These are phyloP conservation scores for Tichodroma muraria DNA, from an alignment of 2,113 vertebrate species.

Conservation along the genomic window DNA sequence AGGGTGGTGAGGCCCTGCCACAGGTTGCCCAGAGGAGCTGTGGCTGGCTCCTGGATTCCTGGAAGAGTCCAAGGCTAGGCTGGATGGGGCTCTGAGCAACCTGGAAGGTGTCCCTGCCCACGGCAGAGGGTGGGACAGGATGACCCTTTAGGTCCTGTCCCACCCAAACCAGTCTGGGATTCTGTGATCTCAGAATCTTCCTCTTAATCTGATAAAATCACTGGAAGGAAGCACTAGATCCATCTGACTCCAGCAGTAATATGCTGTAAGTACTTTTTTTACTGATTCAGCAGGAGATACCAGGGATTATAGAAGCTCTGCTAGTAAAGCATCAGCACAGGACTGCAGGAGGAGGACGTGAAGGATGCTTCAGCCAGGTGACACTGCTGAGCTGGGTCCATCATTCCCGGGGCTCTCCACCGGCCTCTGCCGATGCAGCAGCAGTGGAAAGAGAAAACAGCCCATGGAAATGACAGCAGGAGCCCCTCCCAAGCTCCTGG, in stretches of 20 bases:
- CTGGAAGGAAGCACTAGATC: neutral
- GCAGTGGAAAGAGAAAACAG: neutral
- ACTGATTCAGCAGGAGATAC: neutral
- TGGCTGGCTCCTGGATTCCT: neutral
- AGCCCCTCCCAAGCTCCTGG: neutral
- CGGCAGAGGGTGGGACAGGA: accelerated
- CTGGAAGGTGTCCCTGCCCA: neutral
- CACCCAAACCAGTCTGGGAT: neutral
- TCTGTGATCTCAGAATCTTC: neutral
- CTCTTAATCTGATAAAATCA: neutral
- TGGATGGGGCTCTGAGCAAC: accelerated
- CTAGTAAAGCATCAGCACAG: neutral
- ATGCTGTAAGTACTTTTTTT: neutral
- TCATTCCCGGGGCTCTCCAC: accelerated
- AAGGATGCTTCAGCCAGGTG: neutral
- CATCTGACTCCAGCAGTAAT: too few relatives aligned
- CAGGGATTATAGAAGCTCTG: too few relatives aligned
- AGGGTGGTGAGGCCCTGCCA: neutral
- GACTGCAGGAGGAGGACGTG: neutral
- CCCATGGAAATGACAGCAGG: neutral
- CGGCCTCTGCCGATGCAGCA: neutral
- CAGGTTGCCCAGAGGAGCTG: neutral
- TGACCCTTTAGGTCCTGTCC: neutral
- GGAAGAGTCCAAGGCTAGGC: accelerated
- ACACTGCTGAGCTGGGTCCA: neutral